Base-by-base conservation (phyloP, 2,113 vertebrate genomes). In the Malaclemys terrapin region DNA sequence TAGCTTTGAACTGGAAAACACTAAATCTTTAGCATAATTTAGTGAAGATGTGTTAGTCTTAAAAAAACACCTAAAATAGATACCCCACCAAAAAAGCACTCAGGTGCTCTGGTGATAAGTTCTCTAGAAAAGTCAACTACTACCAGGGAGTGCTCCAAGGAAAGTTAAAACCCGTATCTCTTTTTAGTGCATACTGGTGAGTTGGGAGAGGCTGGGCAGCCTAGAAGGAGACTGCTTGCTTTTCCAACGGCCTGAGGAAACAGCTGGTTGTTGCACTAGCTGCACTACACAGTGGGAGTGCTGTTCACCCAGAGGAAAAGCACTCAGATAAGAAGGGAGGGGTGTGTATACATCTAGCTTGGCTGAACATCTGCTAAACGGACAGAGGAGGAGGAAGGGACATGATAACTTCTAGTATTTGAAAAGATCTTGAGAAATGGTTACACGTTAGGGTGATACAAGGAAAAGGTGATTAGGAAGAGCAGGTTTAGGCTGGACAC, bases 311-410 rank as follows among this genome's bases (percentile, higher is more conserved):
- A 1, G 0, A 85, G 47, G 75, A 65, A 17, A 69, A 85, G 72
- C 53, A 91, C 84, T 89, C 22, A 88, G 65, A 24, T 38, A 3
- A 87, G 80, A 78, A 78, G 45, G 88, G 6, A 62, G 12, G 13
- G 13, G 27, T 31, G 90, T 79, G 75, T 5, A 47, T 75, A 3
- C 27, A 35, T 45, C 62, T 62, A 85, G 35, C 54, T 72, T 56
- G 29, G 84, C 20, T 72, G 89, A 84, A 91, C 82, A 94, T 7
- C 38, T 89, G 84, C 88, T 91, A 53, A 25, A 90, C 84, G 84
- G 88, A 6, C 9, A 93, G 25, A 76, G 49, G 17, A 91, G 65
- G 65, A 38, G 24, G 22, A 86, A 35, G 25, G 9, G 88, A 1
- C 65, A 72, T 50, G 82, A 87, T 0, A 1, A 53, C 10, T 22